phyloP scores from a whole-genome alignment of 2,888 invertebrate species.

The Proisotoma minuta region DNA sequence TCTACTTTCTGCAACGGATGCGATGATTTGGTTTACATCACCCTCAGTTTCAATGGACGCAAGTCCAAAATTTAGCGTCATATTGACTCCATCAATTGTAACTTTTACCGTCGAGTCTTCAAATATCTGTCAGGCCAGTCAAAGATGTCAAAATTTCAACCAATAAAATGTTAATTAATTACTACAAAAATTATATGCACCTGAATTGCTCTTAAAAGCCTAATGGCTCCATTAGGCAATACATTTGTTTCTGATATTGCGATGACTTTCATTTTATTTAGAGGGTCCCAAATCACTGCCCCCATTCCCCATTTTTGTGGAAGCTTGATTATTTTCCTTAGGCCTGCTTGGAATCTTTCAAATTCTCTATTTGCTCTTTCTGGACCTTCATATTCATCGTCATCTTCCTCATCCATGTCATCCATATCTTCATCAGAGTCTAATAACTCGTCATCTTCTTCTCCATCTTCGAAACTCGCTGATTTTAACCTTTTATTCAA shows the following conservation, averaged over 20 bases:
- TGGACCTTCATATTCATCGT: constrained; percentile 12
- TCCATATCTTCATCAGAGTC: constrained; percentile 7
- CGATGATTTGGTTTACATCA: constrained; percentile 34
- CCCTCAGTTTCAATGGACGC: constrained; percentile 19
- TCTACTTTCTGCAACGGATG: constrained; percentile 29
- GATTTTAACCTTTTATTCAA: not conserved
- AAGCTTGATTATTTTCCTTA: constrained; percentile 27
- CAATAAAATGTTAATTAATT: not conserved
- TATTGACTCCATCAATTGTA: constrained; percentile 39
- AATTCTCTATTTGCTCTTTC: constrained; percentile 32
- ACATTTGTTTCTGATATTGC: constrained; percentile 39
- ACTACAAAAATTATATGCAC: constrained; percentile 16
- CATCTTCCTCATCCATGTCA: constrained; percentile 1
- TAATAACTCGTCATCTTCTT: constrained; percentile 6
- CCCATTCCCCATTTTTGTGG: constrained; percentile 43
- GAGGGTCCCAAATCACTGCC: constrained; percentile 42
- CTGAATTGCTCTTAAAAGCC: constrained; percentile 38
- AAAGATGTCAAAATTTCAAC: not conserved
- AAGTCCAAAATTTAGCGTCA: constrained; percentile 32
- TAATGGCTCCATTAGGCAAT: constrained; percentile 27
- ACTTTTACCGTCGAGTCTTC: constrained; percentile 36
- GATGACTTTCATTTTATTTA: constrained; percentile 38
- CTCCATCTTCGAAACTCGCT: not conserved
- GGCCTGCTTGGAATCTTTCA: constrained; percentile 33
- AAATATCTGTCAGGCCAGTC: constrained; percentile 30